These are phyloP conservation scores for Mimumesa dahlbomi DNA, from an alignment of 2,888 invertebrate genomes.

Conservation along the genomic window DNA sequence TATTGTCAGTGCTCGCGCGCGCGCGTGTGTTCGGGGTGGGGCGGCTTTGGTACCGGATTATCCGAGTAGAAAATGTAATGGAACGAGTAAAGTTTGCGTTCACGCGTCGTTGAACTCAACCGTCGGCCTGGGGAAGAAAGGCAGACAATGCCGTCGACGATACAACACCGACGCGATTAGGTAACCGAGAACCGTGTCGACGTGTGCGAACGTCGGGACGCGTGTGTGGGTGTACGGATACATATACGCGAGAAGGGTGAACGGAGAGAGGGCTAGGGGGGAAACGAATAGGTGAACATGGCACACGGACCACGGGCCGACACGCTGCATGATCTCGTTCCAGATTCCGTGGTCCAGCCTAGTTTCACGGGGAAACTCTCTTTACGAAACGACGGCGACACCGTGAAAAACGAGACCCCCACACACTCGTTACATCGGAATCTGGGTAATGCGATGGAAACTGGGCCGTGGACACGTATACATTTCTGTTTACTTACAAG, in stretches of 20 bases:
- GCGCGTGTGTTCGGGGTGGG: neutral
- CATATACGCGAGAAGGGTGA: slow-evolving; percentile 18
- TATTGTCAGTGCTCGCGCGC: neutral
- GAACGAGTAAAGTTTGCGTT: slow-evolving; percentile 69
- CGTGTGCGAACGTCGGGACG: slow-evolving; percentile 11
- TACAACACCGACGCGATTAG: slow-evolving; percentile 69
- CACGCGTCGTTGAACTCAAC: slow-evolving; percentile 68
- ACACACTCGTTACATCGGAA: no score
- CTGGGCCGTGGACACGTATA: no score
- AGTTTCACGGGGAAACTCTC: slow-evolving; percentile 40
- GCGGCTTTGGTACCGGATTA: slow-evolving; percentile 31
- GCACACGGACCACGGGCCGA: slow-evolving; percentile 35
- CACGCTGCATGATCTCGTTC: slow-evolving; percentile 40
- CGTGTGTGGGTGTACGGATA: slow-evolving; percentile 34
- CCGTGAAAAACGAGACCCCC: no score
- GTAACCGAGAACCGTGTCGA: slow-evolving; percentile 63
- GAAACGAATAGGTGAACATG: slow-evolving; percentile 30
- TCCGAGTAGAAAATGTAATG: slow-evolving; percentile 64
- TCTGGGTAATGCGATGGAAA: no score
- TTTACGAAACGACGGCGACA: no score
- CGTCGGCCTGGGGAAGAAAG: slow-evolving; percentile 32
- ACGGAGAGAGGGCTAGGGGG: no score
- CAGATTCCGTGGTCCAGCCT: slow-evolving; percentile 56
- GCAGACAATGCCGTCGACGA: slow-evolving; percentile 63
- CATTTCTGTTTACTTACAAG: no score